A percentile compares a stretch with the other conserved stretches of the same genome.
phyloP scores from a whole-genome alignment of 2,113 vertebrate genomes.

The Ictidomys tridecemlineatus region DNA sequence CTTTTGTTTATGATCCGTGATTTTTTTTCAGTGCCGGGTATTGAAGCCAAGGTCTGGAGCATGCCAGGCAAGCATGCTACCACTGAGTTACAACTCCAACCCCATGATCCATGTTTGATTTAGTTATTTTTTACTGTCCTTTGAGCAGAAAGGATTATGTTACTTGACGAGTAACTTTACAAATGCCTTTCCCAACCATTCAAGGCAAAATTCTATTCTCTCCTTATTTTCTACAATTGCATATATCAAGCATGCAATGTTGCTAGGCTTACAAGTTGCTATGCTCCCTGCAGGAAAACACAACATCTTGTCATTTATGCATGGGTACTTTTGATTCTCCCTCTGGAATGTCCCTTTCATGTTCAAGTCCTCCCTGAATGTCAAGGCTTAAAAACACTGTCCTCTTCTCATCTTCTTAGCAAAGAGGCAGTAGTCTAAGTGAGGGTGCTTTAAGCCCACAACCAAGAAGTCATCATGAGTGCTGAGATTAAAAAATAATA shows the following conservation, averaged over 20 bases:
- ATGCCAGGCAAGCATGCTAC: no score
- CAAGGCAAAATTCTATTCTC: not conserved
- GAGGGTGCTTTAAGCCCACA: not conserved
- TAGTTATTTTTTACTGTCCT: not conserved
- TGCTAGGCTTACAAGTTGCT: not conserved
- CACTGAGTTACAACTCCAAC: no score
- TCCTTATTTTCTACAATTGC: not conserved
- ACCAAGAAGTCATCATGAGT: not conserved
- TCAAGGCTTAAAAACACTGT: not conserved
- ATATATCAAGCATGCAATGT: not conserved
- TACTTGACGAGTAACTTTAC: not conserved
- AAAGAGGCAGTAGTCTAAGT: not conserved
- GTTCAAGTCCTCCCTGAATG: not conserved
- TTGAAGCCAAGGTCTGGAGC: no score
- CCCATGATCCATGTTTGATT: not conserved
- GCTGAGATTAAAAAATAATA: not conserved
- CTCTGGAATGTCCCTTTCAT: not conserved
- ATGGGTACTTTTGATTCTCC: not conserved
- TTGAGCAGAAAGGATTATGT: not conserved
- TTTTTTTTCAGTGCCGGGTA: not conserved
- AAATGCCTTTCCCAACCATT: not conserved
- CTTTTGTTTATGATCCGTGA: not conserved
- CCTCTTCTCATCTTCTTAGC: not conserved
- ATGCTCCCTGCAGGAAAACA: not conserved
- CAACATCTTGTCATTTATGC: not conserved